Evolutionary conservation across 2,888 invertebrate genomes (phyloP), one percentile per base, ranked within the genome.

Genomic region (Oxystoma pomonae): DNA sequence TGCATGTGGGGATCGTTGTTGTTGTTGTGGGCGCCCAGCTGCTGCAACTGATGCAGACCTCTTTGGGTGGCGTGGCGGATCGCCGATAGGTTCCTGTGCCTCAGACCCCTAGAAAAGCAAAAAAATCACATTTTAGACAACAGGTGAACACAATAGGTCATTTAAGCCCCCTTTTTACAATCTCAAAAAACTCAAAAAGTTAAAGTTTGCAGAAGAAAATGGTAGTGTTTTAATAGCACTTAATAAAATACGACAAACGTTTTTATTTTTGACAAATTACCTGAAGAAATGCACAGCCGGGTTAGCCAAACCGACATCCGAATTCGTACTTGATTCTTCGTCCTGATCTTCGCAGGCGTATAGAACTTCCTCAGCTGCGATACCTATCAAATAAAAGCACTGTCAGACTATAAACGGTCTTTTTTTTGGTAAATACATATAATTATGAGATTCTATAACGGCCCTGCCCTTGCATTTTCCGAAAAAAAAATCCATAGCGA

Each of bases 261-360:
- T 35, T 7, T 35, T 35, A 35, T 35, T 35, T 7, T 35, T 35
- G n/a, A n/a, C 16, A 21, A 51, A 65, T 67, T 76, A 88, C 89
- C 89, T 86, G 80, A 97, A 94, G 83, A 97, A 94, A 77, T 97
- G 97, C 5, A 97, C 92, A 0, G 97, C 96, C 0, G 96, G 96
- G 82, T 96, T 96, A 65, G 92, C 94, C 68, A 95, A 73, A 16
- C 91, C 90, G 72, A 89, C 84, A 74, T 90, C 90, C 1, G 84
- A 81, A 18, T 82, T 79, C 1, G 86, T 85, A 55, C 82, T 82
- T 58, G 86, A 79, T 0, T 87, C 86, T 66, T 91, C 84, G 73
- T 90, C 88, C 76, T 94, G 94, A 75, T 94, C 94, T 75, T 98
- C 96, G 75, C 98, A 98, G 0, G 98, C 98, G 59, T 90, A 89